Evolutionary conservation across 2,888 invertebrate genomes (phyloP).

Genomic region (Gymnosoma rotundatum): DNA sequence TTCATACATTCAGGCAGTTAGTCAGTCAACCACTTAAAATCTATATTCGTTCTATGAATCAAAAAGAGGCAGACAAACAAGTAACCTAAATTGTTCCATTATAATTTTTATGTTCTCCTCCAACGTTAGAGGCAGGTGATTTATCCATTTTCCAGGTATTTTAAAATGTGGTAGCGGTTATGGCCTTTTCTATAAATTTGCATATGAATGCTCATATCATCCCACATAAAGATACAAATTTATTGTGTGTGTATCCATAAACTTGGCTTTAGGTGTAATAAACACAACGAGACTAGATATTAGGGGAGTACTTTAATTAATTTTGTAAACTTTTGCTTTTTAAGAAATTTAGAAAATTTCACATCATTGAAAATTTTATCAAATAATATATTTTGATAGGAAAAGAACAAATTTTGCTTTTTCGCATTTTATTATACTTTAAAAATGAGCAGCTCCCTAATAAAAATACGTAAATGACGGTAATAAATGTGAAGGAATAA

Average conservation of each 20-base stretch:
- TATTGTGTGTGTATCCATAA: conserved; percentile 32
- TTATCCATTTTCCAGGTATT: conserved; percentile 48
- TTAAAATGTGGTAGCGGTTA: conserved; percentile 9
- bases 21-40: conserved; percentile 39
- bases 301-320: neutral
- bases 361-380: too few species aligned
- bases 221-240: conserved; percentile 55
- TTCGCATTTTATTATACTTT: neutral
- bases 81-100: conserved; percentile 67
- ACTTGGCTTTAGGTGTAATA: conserved; percentile 70
- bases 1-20: conserved; percentile 33
- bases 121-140: conserved; percentile 67
- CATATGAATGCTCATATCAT: conserved; percentile 64
- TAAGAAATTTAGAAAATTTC: neutral
- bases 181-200: conserved; percentile 42
- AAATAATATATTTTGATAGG: too few species aligned
- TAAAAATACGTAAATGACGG: neutral
- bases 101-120: conserved; percentile 43
- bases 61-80: conserved; percentile 28
- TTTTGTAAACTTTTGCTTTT: neutral
- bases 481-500: neutral
- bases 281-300: neutral
- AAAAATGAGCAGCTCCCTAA: neutral
- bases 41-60: conserved; percentile 25
- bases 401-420: neutral